Conservation (phyloP, 2,113 vertebrate species). For the Brachyistius frenatus region DNA sequence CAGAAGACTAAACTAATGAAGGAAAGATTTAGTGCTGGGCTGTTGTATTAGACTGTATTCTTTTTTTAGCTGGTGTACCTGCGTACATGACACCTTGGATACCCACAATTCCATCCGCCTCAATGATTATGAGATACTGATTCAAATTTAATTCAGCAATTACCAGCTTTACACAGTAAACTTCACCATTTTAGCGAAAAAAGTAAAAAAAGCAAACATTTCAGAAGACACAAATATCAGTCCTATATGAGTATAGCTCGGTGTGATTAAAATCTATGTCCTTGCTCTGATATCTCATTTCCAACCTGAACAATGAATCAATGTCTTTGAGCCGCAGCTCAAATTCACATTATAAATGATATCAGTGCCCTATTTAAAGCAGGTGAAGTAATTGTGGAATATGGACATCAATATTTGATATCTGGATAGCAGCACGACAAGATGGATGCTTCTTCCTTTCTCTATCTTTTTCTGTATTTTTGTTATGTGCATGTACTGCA, state of each 20-base stretch:
- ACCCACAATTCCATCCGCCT: no score
- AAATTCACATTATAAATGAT: constrained; percentile 80
- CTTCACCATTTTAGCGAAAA: constrained; percentile 3
- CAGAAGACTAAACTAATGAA: no score
- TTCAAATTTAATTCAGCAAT: no score
- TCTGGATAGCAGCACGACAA: constrained; percentile 56
- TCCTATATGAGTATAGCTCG: constrained; percentile 12
- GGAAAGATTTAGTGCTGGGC: no score
- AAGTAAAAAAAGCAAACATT: not conserved
- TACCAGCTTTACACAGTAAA: not conserved
- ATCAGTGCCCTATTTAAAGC: constrained; percentile 77
- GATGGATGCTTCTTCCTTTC: constrained; percentile 47
- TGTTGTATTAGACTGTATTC: no score
- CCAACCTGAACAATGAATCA: constrained; percentile 80
- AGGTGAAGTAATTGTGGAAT: constrained; percentile 75
- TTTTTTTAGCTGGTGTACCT: no score
- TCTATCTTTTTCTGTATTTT: not conserved
- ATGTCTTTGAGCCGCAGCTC: constrained; percentile 73
- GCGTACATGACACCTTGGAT: no score
- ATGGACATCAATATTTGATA: constrained; percentile 80
- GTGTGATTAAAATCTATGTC: constrained; percentile 67
- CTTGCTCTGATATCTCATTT: constrained; percentile 71
- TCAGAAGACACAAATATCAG: constrained; percentile 13
- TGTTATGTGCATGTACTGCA: constrained; percentile 5
- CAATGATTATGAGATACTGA: no score